Evolutionary conservation across 2,888 invertebrate species (phyloP).

Genomic region (Eucriotettix oculatus): DNA sequence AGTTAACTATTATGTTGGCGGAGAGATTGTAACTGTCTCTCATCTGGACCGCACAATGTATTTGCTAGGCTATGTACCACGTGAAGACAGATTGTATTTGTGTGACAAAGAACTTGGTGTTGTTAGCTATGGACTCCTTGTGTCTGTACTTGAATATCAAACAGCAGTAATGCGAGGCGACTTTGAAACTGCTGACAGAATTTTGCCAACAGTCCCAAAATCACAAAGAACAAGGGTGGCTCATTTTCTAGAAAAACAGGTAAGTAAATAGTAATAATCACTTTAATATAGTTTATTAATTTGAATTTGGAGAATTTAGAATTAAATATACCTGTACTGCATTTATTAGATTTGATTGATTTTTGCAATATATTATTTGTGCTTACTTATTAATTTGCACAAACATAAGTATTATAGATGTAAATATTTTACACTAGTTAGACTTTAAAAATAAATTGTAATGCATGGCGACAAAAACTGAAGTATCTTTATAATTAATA

Average conservation of each 20-base stretch:
- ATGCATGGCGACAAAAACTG: too few relatives aligned
- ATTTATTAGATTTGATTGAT: background rate
- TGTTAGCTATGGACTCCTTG: slow-evolving; percentile 80
- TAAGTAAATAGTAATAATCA: slow-evolving; percentile 17
- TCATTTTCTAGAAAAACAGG: slow-evolving; percentile 97
- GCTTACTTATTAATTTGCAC: too few relatives aligned
- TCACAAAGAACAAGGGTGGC: slow-evolving; percentile 96
- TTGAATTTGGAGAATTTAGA: background rate
- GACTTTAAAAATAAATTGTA: too few relatives aligned
- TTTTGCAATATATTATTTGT: too few relatives aligned
- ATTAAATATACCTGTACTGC: background rate
- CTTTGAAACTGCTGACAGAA: slow-evolving; percentile 87
- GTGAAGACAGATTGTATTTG: slow-evolving; percentile 87
- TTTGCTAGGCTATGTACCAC: slow-evolving; percentile 81
- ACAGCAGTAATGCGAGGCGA: slow-evolving; percentile 99
- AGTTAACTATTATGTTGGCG: slow-evolving; percentile 97
- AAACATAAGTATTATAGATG: too few relatives aligned
- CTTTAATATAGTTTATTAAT: background rate
- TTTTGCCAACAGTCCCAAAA: slow-evolving; percentile 86
- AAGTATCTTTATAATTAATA: too few relatives aligned
- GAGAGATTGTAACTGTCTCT: slow-evolving; percentile 95
- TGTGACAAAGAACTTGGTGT: slow-evolving; percentile 96
- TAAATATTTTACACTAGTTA: too few relatives aligned
- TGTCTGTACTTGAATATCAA: slow-evolving; percentile 96
- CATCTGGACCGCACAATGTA: slow-evolving; percentile 96